Base-by-base conservation (phyloP, 2,888 invertebrate species). In the Diloba caeruleocephala region DNA sequence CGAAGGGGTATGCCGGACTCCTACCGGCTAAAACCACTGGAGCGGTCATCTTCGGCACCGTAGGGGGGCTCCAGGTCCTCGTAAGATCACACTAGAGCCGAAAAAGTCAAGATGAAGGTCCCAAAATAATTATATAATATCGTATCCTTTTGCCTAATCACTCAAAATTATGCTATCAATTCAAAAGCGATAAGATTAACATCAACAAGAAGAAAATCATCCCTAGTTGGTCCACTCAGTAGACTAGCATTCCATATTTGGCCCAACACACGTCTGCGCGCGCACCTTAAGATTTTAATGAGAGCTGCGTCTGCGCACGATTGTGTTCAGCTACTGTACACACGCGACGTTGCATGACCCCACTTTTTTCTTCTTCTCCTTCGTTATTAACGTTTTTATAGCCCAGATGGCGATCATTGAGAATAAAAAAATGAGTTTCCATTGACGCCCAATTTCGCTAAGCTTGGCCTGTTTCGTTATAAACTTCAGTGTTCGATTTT, bases 271-370 rank as follows among this genome's bases (percentile, higher is more conserved):
- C 62, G 67, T 45, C 45, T 63, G 59, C 49, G 51, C 55, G 60
- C 57, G 43, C 67, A 67, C 51, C 45, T 71, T 54, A 65, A 68
- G 72, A 61, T 76, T 74, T 73, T 76, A 74, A 76, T 74, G 76
- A 71, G 31, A 45, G 32, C 49, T 37, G 57, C 57, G 68, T 50
- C 55, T 37, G 61, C 48, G 56, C 67, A 49, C 70, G 70, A 73
- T 73, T 67, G 69, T 68, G 56, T 72, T 72, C 67, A 67, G 84
- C 85, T 83, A 78, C 85, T 73, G 85, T 81, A 70, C 76, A 82
- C 90, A 92, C 90, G 90, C 92, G 81, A 92, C 84, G 81, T 92
- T 82, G 92, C 92, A 89, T 92, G 92, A 79, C 81, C 63, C 50
- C 48, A 54, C 49, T 65, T 74, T 76, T 76, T 80, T n/a, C n/a